Evolutionary conservation across 2,888 invertebrate species (phyloP).

Genomic region (Pterostichus madidus): DNA sequence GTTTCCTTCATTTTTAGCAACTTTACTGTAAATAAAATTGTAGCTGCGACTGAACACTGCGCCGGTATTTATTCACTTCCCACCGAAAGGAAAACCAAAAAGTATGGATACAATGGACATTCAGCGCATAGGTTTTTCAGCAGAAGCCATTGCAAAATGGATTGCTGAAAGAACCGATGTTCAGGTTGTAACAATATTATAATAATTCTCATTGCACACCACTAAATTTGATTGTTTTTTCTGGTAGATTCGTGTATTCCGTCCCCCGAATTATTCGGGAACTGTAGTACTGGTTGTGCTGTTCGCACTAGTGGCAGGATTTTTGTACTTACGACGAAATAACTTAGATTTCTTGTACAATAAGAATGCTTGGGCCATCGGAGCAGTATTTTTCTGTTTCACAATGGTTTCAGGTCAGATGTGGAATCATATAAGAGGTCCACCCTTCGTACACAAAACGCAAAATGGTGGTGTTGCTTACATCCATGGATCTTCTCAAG

Average conservation of each 20-base stretch:
- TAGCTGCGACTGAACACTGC: conserved; percentile 97
- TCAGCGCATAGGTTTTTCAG: conserved; percentile 95
- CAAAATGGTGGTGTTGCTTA: conserved; percentile 95
- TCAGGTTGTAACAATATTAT: conserved; percentile 81
- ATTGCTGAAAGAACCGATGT: conserved; percentile 97
- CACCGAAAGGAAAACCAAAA: conserved; percentile 96
- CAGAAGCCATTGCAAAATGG: conserved; percentile 98
- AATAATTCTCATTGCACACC: conserved; percentile 7
- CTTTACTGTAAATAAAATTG: background rate
- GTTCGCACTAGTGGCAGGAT: conserved; percentile 91
- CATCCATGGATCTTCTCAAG: conserved; percentile 97
- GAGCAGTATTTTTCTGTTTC: conserved; percentile 95
- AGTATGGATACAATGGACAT: conserved; percentile 97
- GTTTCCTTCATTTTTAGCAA: background rate
- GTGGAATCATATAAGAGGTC: conserved; percentile 99
- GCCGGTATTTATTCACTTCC: conserved; percentile 99
- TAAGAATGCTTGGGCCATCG: conserved; percentile 96
- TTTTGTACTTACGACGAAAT: conserved; percentile 95
- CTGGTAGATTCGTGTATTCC: conserved; percentile 92
- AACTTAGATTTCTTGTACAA: conserved; percentile 99
- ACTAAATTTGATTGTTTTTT: conserved; percentile 38
- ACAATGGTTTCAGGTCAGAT: conserved; percentile 99
- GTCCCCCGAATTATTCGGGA: conserved; percentile 99
- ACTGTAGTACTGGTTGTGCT: conserved; percentile 93
- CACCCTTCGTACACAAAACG: conserved; percentile 96